Evolutionary conservation across 2,888 invertebrate genomes (phyloP).

Genomic region (Callosobruchus maculatus): DNA sequence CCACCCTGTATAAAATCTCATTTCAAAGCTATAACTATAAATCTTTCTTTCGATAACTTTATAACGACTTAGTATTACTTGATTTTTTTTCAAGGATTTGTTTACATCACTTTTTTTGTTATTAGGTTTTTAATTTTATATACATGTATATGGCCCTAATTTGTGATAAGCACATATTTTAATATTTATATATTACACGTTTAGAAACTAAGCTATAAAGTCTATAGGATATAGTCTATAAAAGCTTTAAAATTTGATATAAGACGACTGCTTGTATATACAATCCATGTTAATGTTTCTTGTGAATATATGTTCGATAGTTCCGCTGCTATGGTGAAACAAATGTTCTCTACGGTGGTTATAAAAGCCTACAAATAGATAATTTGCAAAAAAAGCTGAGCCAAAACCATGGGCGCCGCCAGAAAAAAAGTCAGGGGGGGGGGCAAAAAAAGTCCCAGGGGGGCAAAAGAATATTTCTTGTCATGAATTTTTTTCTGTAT

Average conservation of each 20-base stretch:
- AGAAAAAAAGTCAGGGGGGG: no score
- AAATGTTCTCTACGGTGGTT: no score
- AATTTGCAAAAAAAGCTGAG: no score
- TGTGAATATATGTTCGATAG: background rate
- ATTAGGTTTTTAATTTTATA: background rate
- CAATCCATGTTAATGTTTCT: background rate
- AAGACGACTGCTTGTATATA: background rate
- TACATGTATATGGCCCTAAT: background rate
- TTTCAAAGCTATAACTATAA: no score
- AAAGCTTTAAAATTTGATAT: background rate
- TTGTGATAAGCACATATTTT: background rate
- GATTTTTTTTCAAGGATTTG: background rate
- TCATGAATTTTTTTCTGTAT: no score
- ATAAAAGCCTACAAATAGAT: no score
- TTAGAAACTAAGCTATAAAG: background rate
- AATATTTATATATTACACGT: background rate
- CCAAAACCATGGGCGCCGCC: no score
- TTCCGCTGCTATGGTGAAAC: background rate
- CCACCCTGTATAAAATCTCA: no score
- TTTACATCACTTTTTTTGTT: background rate
- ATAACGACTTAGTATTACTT: background rate
- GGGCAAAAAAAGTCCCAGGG: no score
- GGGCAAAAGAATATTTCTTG: no score
- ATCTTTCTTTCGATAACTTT: no score
- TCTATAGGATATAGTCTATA: background rate